Conservation (phyloP, 2,113 vertebrate genomes). For the Orcinus orca region DNA sequence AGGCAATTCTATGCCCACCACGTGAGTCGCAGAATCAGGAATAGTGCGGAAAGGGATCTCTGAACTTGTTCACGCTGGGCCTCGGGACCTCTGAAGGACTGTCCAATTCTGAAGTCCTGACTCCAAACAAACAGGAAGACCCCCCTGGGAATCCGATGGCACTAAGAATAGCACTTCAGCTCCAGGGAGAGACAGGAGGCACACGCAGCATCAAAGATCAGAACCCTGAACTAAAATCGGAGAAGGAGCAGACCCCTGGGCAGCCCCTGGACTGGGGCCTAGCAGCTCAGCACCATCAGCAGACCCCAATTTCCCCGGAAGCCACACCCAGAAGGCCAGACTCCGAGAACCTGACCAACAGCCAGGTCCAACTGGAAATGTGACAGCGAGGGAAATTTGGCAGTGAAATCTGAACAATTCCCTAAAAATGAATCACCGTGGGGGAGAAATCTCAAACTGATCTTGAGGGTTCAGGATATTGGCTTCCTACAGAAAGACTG, state of each 20-base stretch:
- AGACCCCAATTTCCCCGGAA: neutral
- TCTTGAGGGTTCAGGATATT: neutral
- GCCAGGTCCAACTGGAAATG: neutral
- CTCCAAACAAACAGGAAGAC: neutral
- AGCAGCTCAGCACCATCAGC: rapidly evolving
- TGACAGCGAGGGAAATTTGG: neutral
- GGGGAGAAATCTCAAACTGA: neutral
- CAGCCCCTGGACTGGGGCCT: rapidly evolving
- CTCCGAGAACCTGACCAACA: neutral
- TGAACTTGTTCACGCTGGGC: neutral
- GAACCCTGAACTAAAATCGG: rapidly evolving
- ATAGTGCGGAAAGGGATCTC: neutral
- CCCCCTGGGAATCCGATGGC: rapidly evolving
- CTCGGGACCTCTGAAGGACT: neutral
- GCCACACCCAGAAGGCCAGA: neutral
- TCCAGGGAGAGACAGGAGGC: rapidly evolving
- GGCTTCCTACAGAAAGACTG: neutral
- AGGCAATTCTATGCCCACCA: rapidly evolving
- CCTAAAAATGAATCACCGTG: neutral
- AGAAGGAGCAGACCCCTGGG: neutral
- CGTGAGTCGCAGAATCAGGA: neutral
- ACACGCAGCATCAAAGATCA: neutral
- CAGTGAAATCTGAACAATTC: neutral
- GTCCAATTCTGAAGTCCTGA: neutral
- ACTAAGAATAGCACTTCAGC: rapidly evolving